These are phyloP conservation scores for Microcebus ravelobensis DNA, from an alignment of 2,113 vertebrate genomes.

Conservation along the genomic window DNA sequence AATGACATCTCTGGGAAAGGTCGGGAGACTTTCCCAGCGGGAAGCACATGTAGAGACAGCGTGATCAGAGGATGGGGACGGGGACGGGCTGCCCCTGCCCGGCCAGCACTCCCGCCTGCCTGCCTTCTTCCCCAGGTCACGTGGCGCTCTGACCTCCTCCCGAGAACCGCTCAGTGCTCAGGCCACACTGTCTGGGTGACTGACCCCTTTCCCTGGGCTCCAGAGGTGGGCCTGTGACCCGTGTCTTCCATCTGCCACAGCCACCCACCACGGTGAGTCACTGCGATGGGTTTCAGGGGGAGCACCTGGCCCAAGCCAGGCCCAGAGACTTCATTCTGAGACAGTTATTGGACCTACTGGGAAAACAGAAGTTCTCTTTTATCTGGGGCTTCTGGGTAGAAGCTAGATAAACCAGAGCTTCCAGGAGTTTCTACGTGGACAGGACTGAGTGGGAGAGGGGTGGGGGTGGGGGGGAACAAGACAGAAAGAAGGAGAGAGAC, in stretches of 20 bases:
- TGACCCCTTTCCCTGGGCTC: background rate
- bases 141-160: background rate
- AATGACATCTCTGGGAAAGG: conserved; percentile 31
- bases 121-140: background rate
- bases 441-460: background rate
- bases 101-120: background rate
- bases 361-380: background rate
- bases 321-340: background rate
- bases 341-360: fast-evolving
- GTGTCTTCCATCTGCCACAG: background rate
- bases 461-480: fast-evolving
- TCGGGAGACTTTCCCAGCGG: background rate
- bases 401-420: background rate
- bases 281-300: background rate
- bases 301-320: background rate
- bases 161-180: background rate
- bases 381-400: background rate
- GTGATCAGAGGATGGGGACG: background rate
- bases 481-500: background rate
- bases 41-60: background rate
- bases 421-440: fast-evolving
- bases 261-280: fast-evolving
- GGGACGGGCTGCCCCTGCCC: background rate
- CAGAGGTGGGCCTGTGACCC: background rate
- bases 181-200: background rate